phyloP scores from a whole-genome alignment of 2,797 vertebrate genomes.

The Gouania willdenowi region DNA sequence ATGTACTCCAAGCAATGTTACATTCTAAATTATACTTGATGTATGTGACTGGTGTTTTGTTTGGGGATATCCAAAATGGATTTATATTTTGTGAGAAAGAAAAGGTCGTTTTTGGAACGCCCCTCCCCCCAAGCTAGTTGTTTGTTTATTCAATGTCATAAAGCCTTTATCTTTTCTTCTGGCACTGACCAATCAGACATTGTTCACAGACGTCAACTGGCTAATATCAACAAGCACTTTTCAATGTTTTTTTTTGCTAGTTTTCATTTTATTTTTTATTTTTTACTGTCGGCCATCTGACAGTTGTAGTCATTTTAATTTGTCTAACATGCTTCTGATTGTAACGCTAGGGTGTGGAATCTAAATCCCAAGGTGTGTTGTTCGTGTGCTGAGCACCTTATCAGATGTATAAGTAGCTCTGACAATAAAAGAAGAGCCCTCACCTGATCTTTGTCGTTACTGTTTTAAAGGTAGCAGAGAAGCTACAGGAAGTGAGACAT shows the following conservation, averaged over 20 bases:
- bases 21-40: slow-evolving; percentile 66
- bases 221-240: slow-evolving; percentile 41
- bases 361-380: slow-evolving; percentile 37
- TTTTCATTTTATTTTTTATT: slow-evolving; percentile 23
- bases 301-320: slow-evolving; percentile 21
- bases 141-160: slow-evolving; percentile 32
- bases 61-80: slow-evolving; percentile 49
- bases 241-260: background rate
- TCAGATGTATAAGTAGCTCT: slow-evolving; percentile 58
- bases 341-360: slow-evolving; percentile 54
- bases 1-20: slow-evolving; percentile 61
- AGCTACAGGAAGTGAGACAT: background rate
- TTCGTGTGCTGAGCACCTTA: slow-evolving; percentile 49
- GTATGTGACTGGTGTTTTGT: slow-evolving; percentile 43
- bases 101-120: slow-evolving; percentile 53
- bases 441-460: background rate
- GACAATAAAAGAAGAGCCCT: slow-evolving; percentile 67
- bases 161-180: slow-evolving; percentile 36
- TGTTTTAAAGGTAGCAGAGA: background rate
- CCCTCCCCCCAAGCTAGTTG: slow-evolving; percentile 37
- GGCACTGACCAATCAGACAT: slow-evolving; percentile 21
- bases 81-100: slow-evolving; percentile 67
- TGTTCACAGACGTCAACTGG: slow-evolving; percentile 22
- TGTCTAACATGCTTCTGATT: slow-evolving; percentile 63
- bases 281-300: slow-evolving; percentile 24